These are phyloP conservation scores for Cyrtodaria siliqua DNA, from an alignment of 2,888 invertebrate species.

Conservation along the genomic window DNA sequence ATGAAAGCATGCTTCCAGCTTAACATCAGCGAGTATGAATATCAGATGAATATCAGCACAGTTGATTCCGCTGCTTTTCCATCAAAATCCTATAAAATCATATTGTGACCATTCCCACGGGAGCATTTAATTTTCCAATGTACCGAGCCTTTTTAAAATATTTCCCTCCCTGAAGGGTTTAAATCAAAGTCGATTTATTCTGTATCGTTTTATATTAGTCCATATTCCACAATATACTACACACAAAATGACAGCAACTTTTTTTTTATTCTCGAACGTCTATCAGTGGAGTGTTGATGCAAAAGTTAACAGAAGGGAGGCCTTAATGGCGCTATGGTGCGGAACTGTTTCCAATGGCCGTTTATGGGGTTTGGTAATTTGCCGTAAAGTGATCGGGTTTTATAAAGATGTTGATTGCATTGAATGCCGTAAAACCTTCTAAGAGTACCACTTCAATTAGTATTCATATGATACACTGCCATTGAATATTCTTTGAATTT, in stretches of 20 bases:
- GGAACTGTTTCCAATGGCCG: constrained; percentile 1
- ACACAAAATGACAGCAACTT: neutral
- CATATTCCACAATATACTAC: constrained; percentile 1
- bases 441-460: constrained; percentile 24
- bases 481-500: constrained; percentile 31
- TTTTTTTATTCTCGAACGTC: neutral
- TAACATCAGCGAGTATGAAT: constrained; percentile 4
- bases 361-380: constrained; percentile 46
- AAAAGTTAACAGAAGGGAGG: constrained; percentile 9
- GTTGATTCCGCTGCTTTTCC: constrained; percentile 8
- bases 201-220: neutral
- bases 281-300: neutral
- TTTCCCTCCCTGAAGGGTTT: neutral
- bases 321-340: neutral
- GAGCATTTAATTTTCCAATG: constrained; percentile 36
- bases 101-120: constrained; percentile 23
- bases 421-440: constrained; percentile 37
- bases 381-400: constrained; percentile 50
- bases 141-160: constrained; percentile 32
- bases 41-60: neutral
- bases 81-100: constrained; percentile 38
- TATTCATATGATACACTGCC: constrained; percentile 32
- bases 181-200: constrained; percentile 13
- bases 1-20: constrained; percentile 6
- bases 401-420: constrained; percentile 19